Conservation (phyloP, 1,140 invertebrate genomes). For the Hypothenemus hampei region DNA sequence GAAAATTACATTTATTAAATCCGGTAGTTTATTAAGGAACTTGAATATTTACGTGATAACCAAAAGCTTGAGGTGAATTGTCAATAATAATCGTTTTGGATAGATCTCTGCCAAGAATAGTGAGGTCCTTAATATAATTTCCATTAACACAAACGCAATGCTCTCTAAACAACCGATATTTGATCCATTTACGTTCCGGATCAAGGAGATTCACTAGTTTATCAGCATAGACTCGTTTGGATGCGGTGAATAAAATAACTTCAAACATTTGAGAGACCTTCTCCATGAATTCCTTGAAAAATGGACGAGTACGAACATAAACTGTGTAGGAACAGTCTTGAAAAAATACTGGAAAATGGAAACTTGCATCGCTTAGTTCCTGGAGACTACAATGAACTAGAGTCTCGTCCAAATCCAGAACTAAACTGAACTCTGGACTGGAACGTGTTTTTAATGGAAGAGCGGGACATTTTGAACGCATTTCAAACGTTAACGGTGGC, state of each 20-base stretch:
- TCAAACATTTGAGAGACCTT: slow-evolving; percentile 84
- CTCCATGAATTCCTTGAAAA: slow-evolving; percentile 88
- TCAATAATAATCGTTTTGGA: slow-evolving; percentile 89
- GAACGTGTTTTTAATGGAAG: slow-evolving; percentile 89
- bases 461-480: slow-evolving; percentile 81
- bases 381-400: slow-evolving; percentile 92
- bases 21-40: background rate
- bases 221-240: slow-evolving; percentile 93
- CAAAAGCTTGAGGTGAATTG: slow-evolving; percentile 90
- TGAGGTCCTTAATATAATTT: slow-evolving; percentile 95
- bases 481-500: slow-evolving; percentile 81
- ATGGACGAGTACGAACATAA: slow-evolving; percentile 87
- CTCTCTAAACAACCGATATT: slow-evolving; percentile 88
- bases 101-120: slow-evolving; percentile 87
- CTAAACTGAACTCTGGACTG: slow-evolving; percentile 90
- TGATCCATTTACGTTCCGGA: slow-evolving; percentile 83
- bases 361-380: slow-evolving; percentile 85
- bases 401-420: slow-evolving; percentile 78
- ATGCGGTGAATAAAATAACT: slow-evolving; percentile 94
- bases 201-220: slow-evolving; percentile 91
- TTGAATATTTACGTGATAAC: slow-evolving; percentile 63
- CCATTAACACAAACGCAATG: slow-evolving; percentile 94
- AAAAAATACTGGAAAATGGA: slow-evolving; percentile 91
- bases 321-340: slow-evolving; percentile 74
- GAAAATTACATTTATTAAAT: slow-evolving; percentile 45